Conservation (phyloP, 2,797 vertebrate species). For the Enteromius afrohamiltoni region DNA sequence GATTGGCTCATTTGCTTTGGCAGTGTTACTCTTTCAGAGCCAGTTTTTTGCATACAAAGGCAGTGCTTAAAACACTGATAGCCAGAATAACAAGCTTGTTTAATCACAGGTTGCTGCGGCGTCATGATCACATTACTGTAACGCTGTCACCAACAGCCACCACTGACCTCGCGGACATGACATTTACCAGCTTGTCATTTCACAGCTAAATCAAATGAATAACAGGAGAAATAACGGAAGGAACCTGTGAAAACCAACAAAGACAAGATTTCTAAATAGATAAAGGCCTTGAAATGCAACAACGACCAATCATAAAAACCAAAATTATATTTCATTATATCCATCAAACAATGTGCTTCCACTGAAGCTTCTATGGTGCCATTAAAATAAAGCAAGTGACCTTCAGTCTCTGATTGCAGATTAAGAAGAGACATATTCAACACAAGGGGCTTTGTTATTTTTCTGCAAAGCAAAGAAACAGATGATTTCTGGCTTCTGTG, state of each 20-base stretch:
- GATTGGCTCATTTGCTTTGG: conserved; percentile 32
- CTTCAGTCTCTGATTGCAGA: background rate
- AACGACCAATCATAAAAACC: background rate
- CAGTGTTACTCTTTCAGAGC: no score
- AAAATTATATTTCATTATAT: background rate
- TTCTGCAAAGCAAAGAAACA: background rate
- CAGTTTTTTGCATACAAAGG: conserved; percentile 53
- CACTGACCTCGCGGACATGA: background rate
- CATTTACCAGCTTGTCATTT: conserved; percentile 15
- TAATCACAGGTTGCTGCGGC: conserved; percentile 12
- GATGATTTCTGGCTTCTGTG: background rate
- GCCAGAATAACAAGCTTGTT: no score
- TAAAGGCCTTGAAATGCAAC: background rate
- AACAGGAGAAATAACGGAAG: background rate
- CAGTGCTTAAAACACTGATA: conserved; percentile 37
- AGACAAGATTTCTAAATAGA: background rate
- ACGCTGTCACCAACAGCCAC: background rate
- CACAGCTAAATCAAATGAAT: no score
- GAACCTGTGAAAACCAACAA: background rate
- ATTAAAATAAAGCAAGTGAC: background rate
- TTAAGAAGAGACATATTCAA: conserved; percentile 8
- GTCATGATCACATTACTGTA: conserved; percentile 23
- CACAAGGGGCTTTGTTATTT: background rate
- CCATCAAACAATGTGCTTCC: background rate
- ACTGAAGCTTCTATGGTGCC: background rate